Evolutionary conservation across 2,113 vertebrate genomes (phyloP).

Genomic region (Peromyscus maniculatus): DNA sequence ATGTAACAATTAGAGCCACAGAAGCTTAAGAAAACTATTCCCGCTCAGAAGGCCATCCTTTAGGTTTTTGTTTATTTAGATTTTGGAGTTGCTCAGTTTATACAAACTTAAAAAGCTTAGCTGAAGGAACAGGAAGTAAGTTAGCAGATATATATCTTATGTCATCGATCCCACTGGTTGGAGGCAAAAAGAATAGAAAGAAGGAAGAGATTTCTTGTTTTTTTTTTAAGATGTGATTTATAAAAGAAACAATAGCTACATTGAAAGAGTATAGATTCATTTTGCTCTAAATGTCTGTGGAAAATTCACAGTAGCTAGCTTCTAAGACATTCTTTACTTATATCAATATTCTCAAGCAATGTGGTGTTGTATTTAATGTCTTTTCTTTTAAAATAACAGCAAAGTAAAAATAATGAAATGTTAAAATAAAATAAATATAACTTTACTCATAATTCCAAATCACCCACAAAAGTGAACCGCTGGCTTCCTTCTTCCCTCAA

Average conservation of each 20-base stretch:
- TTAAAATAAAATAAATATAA: conserved; percentile 21
- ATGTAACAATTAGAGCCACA: conserved; percentile 87
- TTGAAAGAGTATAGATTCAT: conserved; percentile 32
- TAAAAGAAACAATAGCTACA: conserved; percentile 1
- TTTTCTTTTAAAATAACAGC: conserved; percentile 57
- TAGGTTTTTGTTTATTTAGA: conserved; percentile 69
- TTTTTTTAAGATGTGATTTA: conserved; percentile 3
- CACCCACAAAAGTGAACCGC: neutral
- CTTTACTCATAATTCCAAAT: neutral
- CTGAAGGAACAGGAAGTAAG: neutral
- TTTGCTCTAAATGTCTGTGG: conserved; percentile 39
- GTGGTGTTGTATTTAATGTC: neutral
- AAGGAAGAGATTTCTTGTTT: conserved; percentile 10
- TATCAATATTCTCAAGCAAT: neutral
- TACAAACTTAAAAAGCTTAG: conserved; percentile 53
- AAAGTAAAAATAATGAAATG: conserved; percentile 19
- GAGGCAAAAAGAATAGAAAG: conserved; percentile 27
- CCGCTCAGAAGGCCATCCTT: conserved; percentile 66
- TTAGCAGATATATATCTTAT: neutral
- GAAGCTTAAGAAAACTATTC: conserved; percentile 81
- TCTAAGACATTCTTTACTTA: conserved; percentile 47
- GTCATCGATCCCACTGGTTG: conserved; percentile 41
- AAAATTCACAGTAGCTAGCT: conserved; percentile 27
- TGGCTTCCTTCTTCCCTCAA: neutral
- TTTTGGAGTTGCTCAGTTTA: conserved; percentile 75